Conservation (phyloP, 2,888 invertebrate species). For the Ceriagrion tenellum region DNA sequence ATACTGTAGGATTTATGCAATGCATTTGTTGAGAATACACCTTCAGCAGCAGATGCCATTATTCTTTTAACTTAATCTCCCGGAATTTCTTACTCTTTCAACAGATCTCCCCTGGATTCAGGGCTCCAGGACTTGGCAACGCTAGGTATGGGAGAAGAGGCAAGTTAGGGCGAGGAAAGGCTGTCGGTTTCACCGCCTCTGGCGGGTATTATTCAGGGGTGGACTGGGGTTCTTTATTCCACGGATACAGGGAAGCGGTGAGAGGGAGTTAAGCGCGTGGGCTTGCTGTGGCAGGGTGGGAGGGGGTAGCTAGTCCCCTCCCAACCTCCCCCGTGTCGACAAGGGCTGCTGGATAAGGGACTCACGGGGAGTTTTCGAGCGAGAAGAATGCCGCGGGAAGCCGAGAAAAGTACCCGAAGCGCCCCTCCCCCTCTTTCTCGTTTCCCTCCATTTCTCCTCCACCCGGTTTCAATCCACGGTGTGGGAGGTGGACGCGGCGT, state of each 20-base stretch:
- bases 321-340: neutral
- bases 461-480: neutral
- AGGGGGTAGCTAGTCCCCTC: neutral
- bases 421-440: no score
- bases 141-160: neutral
- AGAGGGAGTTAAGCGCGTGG: neutral
- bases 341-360: neutral
- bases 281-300: no score
- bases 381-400: constrained; percentile 11
- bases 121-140: no score
- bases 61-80: no score
- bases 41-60: no score
- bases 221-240: constrained; percentile 13
- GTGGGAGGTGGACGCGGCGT: neutral
- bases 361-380: neutral
- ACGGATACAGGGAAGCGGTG: neutral
- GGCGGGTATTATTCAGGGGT: neutral
- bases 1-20: no score
- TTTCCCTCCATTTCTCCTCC: neutral
- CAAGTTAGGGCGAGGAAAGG: neutral
- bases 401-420: neutral
- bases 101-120: no score
- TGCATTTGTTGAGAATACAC: no score
- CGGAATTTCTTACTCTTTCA: no score
- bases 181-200: neutral